Evolutionary conservation across 2,888 invertebrate genomes (phyloP), one percentile per base, ranked within the genome.

Genomic region (Leucophenga montana): DNA sequence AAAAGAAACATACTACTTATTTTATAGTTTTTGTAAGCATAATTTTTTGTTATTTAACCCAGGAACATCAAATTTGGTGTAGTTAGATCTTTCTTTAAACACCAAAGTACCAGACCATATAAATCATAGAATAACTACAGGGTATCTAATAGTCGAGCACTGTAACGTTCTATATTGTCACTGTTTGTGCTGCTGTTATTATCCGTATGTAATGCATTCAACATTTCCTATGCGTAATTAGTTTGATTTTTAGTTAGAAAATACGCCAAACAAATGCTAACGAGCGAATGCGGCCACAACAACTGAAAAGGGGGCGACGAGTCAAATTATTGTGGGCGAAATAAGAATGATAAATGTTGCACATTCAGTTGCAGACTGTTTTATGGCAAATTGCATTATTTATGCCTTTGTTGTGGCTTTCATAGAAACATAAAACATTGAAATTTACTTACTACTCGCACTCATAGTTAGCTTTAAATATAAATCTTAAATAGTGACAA

Each of bases 311-410:
- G 16, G 78, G 72, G 78, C 6, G 13, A 16, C 5, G 13, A 16
- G 82, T 78, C 79, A 80, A 66, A 79, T 76, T 72, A 79, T 79
- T 80, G 71, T 77, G 78, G 78, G 75, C 76, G 77, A 20, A 20
- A 57, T 57, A 22, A 39, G 22, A 1, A 50, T 50, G 50, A 50
- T 50, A 18, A 50, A 50, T 50, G 46, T 46, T 46, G 46, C n/a
- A 14, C n/a, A 46, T 46, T 46, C n/a, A 13, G 3, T 3, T 46
- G 46, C 46, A 46, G 27, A 27, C 4, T 27, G 27, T 27, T 27
- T 27, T 27, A 27, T 27, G 39, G 11, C 39, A 39, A 39, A 39
- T 39, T 39, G 8, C 8, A 39, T 39, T 8, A 39, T 39, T 39
- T 5, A 39, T 39, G 39, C 9, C 8, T 39, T 39, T 39, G 39